Evolutionary conservation across 1,140 invertebrate genomes (phyloP).

Genomic region (Hylaeus anthracinus): DNA sequence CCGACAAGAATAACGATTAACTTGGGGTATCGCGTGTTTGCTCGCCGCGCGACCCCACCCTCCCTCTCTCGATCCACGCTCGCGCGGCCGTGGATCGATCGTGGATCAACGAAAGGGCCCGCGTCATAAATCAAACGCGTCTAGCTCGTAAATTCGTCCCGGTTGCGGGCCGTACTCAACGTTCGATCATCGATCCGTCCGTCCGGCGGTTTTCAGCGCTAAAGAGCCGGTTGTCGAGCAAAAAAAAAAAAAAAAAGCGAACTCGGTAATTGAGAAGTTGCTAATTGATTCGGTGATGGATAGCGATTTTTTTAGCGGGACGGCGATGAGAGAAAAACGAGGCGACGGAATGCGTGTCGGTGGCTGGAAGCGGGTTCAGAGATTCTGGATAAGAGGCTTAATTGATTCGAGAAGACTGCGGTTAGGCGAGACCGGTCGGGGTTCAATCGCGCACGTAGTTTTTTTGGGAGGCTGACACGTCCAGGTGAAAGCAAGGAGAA

Average conservation of each 20-base stretch:
- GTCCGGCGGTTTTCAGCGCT: slow-evolving; percentile 35
- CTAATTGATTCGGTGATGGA: slow-evolving; percentile 66
- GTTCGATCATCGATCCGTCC: slow-evolving; percentile 63
- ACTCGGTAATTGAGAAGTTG: slow-evolving; percentile 56
- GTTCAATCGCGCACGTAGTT: not conserved
- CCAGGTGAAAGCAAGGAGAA: too few species aligned
- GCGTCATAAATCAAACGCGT: slow-evolving; percentile 65
- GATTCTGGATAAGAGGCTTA: slow-evolving; percentile 36
- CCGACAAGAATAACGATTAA: slow-evolving; percentile 72
- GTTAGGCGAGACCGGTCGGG: not conserved
- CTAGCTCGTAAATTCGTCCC: slow-evolving; percentile 65
- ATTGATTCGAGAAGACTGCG: slow-evolving; percentile 26
- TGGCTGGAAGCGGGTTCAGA: slow-evolving; percentile 1
- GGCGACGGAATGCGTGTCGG: slow-evolving; percentile 21
- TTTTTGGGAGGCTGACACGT: not conserved
- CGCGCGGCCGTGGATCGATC: slow-evolving; percentile 54
- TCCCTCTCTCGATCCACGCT: slow-evolving; percentile 35
- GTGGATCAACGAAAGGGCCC: slow-evolving; percentile 58
- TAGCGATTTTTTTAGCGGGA: slow-evolving; percentile 54
- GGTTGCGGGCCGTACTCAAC: slow-evolving; percentile 52
- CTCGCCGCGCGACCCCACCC: slow-evolving; percentile 32
- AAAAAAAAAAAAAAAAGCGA: slow-evolving; percentile 1
- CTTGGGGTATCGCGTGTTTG: slow-evolving; percentile 64
- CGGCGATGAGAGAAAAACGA: slow-evolving; percentile 3
- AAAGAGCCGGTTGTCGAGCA: not conserved